Evolutionary conservation across 2,797 vertebrate genomes (phyloP).

Genomic region (Cottoperca gobio): DNA sequence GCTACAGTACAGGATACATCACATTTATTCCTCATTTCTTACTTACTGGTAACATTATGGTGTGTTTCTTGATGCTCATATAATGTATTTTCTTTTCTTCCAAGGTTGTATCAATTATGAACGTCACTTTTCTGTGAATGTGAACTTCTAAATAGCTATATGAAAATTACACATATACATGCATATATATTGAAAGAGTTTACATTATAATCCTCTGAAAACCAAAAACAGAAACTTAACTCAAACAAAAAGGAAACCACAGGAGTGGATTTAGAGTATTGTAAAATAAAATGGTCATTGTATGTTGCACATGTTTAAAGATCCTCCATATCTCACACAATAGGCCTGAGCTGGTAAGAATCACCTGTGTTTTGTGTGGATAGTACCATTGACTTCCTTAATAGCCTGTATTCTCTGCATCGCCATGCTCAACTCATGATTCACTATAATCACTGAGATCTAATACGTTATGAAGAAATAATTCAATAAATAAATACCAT

Average conservation of each 20-base stretch:
- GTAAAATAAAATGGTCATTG: background rate
- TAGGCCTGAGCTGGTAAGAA: slow-evolving; percentile 27
- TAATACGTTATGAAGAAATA: background rate
- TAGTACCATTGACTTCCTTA: slow-evolving; percentile 18
- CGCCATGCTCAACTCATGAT: background rate
- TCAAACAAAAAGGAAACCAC: background rate
- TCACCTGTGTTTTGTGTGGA: slow-evolving; percentile 21
- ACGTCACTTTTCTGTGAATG: background rate
- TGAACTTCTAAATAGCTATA: too few species aligned
- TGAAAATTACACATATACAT: background rate
- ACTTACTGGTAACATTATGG: background rate
- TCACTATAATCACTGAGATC: background rate
- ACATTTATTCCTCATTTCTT: background rate
- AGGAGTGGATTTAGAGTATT: background rate
- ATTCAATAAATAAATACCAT: background rate
- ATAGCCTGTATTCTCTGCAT: slow-evolving; percentile 2
- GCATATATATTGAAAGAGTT: background rate
- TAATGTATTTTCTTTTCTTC: background rate
- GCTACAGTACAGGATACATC: background rate
- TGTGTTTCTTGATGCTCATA: background rate
- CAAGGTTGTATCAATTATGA: background rate
- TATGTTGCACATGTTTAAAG: slow-evolving; percentile 8
- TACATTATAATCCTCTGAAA: background rate
- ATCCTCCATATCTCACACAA: background rate
- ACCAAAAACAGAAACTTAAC: too few species aligned